Evolutionary conservation across 2,113 vertebrate species (phyloP).

Genomic region (Thermophis baileyi): DNA sequence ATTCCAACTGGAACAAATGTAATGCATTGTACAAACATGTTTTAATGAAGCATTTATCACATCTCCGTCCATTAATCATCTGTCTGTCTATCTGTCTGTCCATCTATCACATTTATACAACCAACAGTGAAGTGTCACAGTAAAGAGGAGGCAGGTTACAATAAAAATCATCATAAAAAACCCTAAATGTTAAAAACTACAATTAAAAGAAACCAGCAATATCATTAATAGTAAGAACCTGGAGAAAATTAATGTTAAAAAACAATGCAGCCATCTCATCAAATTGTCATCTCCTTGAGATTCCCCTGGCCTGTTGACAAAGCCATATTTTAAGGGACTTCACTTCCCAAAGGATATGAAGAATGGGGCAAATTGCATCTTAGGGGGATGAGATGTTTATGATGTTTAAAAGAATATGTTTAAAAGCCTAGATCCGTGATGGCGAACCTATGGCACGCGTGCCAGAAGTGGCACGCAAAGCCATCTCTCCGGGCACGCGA

Average conservation of each 20-base stretch:
- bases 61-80: background rate
- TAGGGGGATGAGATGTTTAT: background rate
- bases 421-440: background rate
- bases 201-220: background rate
- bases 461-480: too few species aligned
- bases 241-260: background rate
- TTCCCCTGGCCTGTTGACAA: background rate
- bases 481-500: too few species aligned
- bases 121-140: too few species aligned
- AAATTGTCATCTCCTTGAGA: background rate
- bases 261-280: background rate
- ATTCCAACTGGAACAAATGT: background rate
- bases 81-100: too few species aligned
- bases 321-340: background rate
- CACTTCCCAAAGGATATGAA: background rate
- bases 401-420: background rate
- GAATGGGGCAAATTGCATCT: background rate
- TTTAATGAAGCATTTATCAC: background rate
- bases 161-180: background rate
- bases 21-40: background rate
- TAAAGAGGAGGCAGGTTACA: background rate
- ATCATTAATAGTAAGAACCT: too few species aligned
- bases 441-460: too few species aligned
- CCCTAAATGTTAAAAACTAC: background rate
- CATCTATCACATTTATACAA: background rate